Evolutionary conservation across 2,113 vertebrate genomes (phyloP).

Genomic region (Nyctibius bracteatus): DNA sequence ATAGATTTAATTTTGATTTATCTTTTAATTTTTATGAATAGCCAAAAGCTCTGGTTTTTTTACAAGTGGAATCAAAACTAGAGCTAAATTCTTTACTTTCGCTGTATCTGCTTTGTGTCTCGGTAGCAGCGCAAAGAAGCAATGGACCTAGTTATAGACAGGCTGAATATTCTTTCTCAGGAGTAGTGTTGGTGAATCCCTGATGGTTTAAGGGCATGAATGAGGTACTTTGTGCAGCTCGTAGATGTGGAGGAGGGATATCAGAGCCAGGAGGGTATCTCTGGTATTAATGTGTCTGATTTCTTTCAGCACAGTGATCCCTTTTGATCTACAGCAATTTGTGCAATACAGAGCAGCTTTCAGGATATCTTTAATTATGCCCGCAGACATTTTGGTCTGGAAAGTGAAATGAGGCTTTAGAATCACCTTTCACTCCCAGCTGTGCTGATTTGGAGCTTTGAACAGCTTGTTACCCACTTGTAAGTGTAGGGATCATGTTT

Average conservation of each 20-base stretch:
- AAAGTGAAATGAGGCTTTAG: slow-evolving; percentile 15
- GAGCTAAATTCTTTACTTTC: neutral
- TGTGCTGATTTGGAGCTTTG: neutral
- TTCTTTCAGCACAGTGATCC: slow-evolving; percentile 38
- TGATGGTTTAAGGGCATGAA: slow-evolving; percentile 38
- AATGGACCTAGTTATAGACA: neutral
- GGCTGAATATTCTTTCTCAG: slow-evolving; percentile 13
- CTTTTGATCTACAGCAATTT: slow-evolving; percentile 43
- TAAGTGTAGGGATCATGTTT: neutral
- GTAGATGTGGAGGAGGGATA: slow-evolving; percentile 14
- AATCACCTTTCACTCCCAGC: slow-evolving; percentile 21
- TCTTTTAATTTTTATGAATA: slow-evolving; percentile 1
- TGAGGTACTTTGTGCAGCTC: slow-evolving; percentile 26
- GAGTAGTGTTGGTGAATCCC: neutral
- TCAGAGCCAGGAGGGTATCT: slow-evolving; percentile 39
- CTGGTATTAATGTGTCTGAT: slow-evolving; percentile 12
- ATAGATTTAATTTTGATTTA: slow-evolving; percentile 1
- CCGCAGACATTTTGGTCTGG: neutral
- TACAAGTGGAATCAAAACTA: neutral
- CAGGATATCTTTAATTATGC: slow-evolving; percentile 42
- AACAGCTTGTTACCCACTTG: neutral
- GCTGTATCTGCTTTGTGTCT: neutral
- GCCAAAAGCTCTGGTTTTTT: neutral
- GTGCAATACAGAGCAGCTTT: slow-evolving; percentile 15
- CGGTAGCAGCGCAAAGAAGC: neutral